Percentiles rank a stretch among this genome's conserved stretches.
Conservation (phyloP, 2,888 invertebrate species). For the Drosophila merina region DNA sequence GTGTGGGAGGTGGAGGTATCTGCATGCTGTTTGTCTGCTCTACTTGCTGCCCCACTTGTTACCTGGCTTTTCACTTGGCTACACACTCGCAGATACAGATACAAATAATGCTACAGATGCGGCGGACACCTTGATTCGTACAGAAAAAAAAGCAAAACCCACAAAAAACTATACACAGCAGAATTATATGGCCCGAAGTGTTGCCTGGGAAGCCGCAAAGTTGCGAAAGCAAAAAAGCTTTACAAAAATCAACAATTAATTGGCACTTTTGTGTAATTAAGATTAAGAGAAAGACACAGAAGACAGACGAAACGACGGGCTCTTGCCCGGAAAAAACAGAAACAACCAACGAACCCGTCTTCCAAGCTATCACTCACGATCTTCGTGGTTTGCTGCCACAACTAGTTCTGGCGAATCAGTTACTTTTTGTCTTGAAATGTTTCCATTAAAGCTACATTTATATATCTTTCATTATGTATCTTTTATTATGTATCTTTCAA, state of each 20-base stretch:
- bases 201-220: slow-evolving; percentile 27
- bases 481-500: neutral
- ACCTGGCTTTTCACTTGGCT: slow-evolving; percentile 56
- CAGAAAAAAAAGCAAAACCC: neutral
- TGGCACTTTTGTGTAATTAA: slow-evolving; percentile 74
- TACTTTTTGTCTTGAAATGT: slow-evolving; percentile 4
- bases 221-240: slow-evolving; percentile 35
- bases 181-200: slow-evolving; percentile 26
- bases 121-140: slow-evolving; percentile 19
- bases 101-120: slow-evolving; percentile 18
- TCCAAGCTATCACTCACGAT: slow-evolving; percentile 42
- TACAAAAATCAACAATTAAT: slow-evolving; percentile 60
- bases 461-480: no score
- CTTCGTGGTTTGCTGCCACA: slow-evolving; percentile 15
- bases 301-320: slow-evolving; percentile 31
- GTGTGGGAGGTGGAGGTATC: slow-evolving; percentile 19
- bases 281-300: slow-evolving; percentile 63
- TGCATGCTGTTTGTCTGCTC: slow-evolving; percentile 52
- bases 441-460: neutral
- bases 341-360: slow-evolving; percentile 5
- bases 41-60: slow-evolving; percentile 50
- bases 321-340: neutral
- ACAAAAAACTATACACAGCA: slow-evolving; percentile 26
- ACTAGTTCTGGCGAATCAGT: slow-evolving; percentile 21
- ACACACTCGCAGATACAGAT: slow-evolving; percentile 38